Evolutionary conservation across 1,140 invertebrate genomes (phyloP).

Genomic region (Drusus annulatus): DNA sequence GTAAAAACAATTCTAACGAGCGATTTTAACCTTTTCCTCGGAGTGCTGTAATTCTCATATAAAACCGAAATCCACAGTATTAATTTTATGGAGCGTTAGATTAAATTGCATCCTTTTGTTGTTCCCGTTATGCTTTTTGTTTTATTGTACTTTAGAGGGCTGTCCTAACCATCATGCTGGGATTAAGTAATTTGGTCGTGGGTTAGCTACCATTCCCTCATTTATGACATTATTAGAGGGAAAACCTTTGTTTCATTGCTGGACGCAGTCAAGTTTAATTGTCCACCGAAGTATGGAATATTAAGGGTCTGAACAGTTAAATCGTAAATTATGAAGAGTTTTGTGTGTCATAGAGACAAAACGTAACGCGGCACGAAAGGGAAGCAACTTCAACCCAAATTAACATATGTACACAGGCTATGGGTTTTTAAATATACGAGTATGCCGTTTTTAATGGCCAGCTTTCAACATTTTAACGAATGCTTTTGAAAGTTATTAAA

Average conservation of each 20-base stretch:
- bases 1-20: too few relatives aligned
- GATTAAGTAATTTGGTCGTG: not conserved
- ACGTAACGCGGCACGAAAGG: too few relatives aligned
- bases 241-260: slow-evolving; percentile 3
- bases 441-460: too few relatives aligned
- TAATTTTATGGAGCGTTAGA: not conserved
- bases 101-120: slow-evolving; percentile 12
- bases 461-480: too few relatives aligned
- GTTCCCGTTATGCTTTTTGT: not conserved
- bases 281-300: not conserved
- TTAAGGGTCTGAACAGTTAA: not conserved
- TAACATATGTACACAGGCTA: too few relatives aligned
- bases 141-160: not conserved
- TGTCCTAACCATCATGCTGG: not conserved
- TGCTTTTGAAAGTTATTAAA: too few relatives aligned
- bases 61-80: not conserved
- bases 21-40: too few relatives aligned
- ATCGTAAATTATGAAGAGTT: too few relatives aligned
- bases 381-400: too few relatives aligned
- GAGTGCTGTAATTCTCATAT: not conserved
- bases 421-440: too few relatives aligned
- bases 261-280: slow-evolving; percentile 8
- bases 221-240: not conserved
- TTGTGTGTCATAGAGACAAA: too few relatives aligned
- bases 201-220: not conserved